Evolutionary conservation across 2,888 invertebrate genomes (phyloP), one percentile per base, ranked within the genome.

Genomic region (Pseudococcus jackbeardsleyi): DNA sequence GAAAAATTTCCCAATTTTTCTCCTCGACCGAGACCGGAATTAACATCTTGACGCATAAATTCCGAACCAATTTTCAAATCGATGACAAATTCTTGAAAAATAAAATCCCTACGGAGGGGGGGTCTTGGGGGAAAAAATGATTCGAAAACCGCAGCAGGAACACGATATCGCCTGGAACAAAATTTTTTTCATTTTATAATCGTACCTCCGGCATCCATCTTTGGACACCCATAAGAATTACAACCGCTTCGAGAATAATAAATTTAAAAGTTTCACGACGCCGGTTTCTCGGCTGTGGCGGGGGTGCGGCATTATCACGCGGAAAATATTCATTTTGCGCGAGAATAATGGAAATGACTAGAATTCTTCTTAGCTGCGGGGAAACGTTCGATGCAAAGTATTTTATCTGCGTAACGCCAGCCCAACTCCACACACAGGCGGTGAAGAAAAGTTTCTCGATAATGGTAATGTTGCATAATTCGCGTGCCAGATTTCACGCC

Each of bases 401-500:
- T 64, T 64, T 64, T 64, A 64, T 64, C 64, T 64, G 59, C 9
- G 19, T 19, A 59, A 59, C 59, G n/a, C 59, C 59, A 59, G 59
- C n/a, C 19, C 11, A 22, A 19, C n/a, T 1, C 64, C 22, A 22
- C 19, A 19, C 11, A 8, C 64, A 22, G 8, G 7, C 64, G 22
- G 64, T 22, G 64, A 64, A 64, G 64, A 64, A 64, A 64, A 64
- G 22, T 64, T 64, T 64, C 64, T 64, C 64, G 22, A 64, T 64
- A 64, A 22, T 64, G 19, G 64, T 64, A 22, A 64, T 12, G 64
- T 64, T 64, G 64, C 64, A 64, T 64, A 64, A 64, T 64, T 64
- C 64, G 64, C 64, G 64, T 64, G 64, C 64, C 64, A 64, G 22
- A 64, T 64, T 64, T 64, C 64, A 64, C 64, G 64, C 6, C 64